Evolutionary conservation across 2,888 invertebrate species (phyloP).

Genomic region (Bombylius discolor): DNA sequence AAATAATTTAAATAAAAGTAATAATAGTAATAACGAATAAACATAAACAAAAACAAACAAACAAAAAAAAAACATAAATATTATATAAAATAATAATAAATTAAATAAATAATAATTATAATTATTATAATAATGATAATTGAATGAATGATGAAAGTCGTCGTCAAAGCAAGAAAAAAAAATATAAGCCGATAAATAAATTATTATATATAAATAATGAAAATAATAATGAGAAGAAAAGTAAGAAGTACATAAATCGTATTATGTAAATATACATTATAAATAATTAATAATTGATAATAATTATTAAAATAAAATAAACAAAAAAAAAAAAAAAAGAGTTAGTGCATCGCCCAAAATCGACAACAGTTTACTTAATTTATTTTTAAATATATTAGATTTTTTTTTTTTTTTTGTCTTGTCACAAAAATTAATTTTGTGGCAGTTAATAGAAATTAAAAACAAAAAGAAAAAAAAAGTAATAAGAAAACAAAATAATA

Average conservation of each 20-base stretch:
- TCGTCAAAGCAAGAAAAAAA: not conserved
- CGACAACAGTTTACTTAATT: not conserved
- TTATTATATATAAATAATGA: slow-evolving; percentile 1
- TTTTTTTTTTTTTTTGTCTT: too few relatives aligned
- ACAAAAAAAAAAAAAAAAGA: not conserved
- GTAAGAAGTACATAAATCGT: slow-evolving; percentile 5
- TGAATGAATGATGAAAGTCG: too few relatives aligned
- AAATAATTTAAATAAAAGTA: not conserved
- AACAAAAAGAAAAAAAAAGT: too few relatives aligned
- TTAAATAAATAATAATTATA: too few relatives aligned
- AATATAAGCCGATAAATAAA: slow-evolving; percentile 4
- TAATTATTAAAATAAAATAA: not conserved
- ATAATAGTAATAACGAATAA: not conserved
- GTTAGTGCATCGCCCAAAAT: slow-evolving; percentile 6
- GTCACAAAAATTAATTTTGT: too few relatives aligned
- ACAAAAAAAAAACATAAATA: too few relatives aligned
- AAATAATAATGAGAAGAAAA: not conserved
- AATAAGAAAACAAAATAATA: too few relatives aligned
- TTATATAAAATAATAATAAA: too few relatives aligned
- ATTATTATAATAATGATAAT: too few relatives aligned
- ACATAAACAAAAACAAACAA: too few relatives aligned
- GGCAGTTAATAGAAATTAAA: too few relatives aligned
- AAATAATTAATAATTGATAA: not conserved
- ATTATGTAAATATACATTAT: slow-evolving; percentile 12
- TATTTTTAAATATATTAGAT: not conserved